Base-by-base conservation (phyloP, 2,113 vertebrate species). In the Euleptes europaea region DNA sequence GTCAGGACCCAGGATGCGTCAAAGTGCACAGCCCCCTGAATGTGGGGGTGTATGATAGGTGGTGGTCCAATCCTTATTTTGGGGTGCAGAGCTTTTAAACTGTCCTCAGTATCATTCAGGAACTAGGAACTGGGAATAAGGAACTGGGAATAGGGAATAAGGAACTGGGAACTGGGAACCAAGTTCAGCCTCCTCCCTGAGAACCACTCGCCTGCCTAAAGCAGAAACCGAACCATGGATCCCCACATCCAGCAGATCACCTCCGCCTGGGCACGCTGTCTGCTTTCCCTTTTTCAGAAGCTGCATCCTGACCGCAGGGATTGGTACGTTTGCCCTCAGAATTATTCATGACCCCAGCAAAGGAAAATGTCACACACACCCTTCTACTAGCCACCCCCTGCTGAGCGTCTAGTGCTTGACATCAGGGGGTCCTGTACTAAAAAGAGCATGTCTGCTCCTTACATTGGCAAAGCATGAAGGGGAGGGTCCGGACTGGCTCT, bases 261-360 rank as follows among this genome's bases (percentile, higher is more conserved):
- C 14, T 17, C 57, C 1, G n/a, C 77, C 4, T 23, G 21, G 1
- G 3, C 38, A 13, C 21, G 33, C 38, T 42, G 4, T 12, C 21
- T 73, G 23, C 40, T 21, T 40, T 38, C 28, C 38, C 8, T 4
- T 31, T 5, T 35, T 7, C 77, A 17, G 38, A 28, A 44, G 26
- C 7, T 87, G 84, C 88, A 91, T n/a, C n/a, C n/a, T n/a, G 82
- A 74, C 91, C 13, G n/a, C 42, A 75, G 84, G 80, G 90, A 92
- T 85, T 69, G 65, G 75, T 66, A 89, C 91, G 78, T 93, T 91
- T 93, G 90, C 90, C 84, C 83, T 77, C 51, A 79, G 90, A 92
- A 94, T 92, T 92, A 92, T 94, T 94, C 93, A 94, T 92, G 89
- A 90, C 90, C 84, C 85, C 67, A 81, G 76, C 85, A 92, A 90